phyloP scores from a whole-genome alignment of 2,797 vertebrate genomes.

The Oophaga sylvatica region DNA sequence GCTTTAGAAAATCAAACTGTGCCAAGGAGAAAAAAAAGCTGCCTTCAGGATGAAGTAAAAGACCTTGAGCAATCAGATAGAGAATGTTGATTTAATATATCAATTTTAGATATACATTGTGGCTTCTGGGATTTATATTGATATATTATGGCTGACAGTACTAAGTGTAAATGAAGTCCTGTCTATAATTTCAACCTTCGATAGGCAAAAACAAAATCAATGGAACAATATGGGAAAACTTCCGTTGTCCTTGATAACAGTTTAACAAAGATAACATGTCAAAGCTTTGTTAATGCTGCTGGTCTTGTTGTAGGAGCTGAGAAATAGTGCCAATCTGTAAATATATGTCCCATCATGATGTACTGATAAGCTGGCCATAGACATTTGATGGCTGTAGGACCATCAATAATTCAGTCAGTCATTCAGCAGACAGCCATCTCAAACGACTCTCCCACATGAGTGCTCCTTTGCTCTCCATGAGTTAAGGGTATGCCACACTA shows the following conservation, averaged over 20 bases:
- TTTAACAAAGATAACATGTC: slow-evolving; percentile 1
- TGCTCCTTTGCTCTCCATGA: too few species aligned
- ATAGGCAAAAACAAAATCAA: slow-evolving; percentile 14
- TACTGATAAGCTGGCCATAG: neutral
- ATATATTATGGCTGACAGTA: slow-evolving; percentile 9
- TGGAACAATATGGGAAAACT: neutral
- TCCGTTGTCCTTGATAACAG: neutral
- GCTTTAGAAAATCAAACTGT: slow-evolving; percentile 42
- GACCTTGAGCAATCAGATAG: slow-evolving; percentile 36
- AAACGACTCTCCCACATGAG: too few species aligned
- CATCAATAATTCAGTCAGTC: too few species aligned
- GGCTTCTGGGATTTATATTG: slow-evolving; percentile 29
- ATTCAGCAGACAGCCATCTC: too few species aligned
- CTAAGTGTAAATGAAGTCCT: slow-evolving; percentile 23
- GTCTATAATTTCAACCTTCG: slow-evolving; percentile 20
- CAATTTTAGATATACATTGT: slow-evolving; percentile 22
- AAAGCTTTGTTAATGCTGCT: neutral
- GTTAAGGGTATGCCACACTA: too few species aligned
- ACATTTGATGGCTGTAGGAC: too few species aligned
- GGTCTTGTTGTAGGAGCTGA: neutral
- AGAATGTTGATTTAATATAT: slow-evolving; percentile 27
- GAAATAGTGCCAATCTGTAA: neutral
- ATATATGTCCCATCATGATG: too few species aligned
- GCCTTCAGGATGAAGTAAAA: slow-evolving; percentile 11
- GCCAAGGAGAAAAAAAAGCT: slow-evolving; percentile 31